phyloP scores from a whole-genome alignment of 2,888 invertebrate species.

The Drosophila ezoana region DNA sequence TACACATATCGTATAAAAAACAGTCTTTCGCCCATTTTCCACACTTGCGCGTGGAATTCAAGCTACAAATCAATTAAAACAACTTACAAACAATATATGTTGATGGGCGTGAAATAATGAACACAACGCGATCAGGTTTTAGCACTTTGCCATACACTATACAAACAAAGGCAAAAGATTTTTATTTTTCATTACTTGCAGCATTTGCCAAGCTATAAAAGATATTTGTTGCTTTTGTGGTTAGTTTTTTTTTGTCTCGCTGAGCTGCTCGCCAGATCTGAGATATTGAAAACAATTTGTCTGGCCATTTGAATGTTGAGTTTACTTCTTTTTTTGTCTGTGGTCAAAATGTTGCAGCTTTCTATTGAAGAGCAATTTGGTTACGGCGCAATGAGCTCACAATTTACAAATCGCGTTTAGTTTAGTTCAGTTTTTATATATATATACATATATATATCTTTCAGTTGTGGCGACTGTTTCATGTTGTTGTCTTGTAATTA shows the following conservation, averaged over 20 bases:
- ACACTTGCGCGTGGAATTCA: neutral
- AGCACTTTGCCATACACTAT: neutral
- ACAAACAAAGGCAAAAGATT: neutral
- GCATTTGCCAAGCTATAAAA: slow-evolving; percentile 17
- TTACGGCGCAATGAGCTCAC: slow-evolving; percentile 70
- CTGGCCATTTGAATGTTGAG: slow-evolving; percentile 37
- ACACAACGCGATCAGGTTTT: slow-evolving; percentile 1
- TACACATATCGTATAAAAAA: too few species aligned
- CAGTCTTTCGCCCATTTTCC: neutral
- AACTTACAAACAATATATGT: slow-evolving; percentile 1
- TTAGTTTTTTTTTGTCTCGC: neutral
- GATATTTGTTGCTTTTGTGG: slow-evolving; percentile 12
- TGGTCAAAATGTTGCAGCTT: slow-evolving; percentile 46
- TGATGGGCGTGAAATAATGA: slow-evolving; percentile 6
- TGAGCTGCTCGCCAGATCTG: slow-evolving; percentile 4
- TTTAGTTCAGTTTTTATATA: slow-evolving; percentile 12
- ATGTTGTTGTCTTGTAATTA: slow-evolving; percentile 65
- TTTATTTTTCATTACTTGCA: neutral
- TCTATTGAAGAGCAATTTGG: slow-evolving; percentile 55
- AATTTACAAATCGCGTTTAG: slow-evolving; percentile 33
- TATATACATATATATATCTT: neutral
- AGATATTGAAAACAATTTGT: slow-evolving; percentile 40
- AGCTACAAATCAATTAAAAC: slow-evolving; percentile 14
- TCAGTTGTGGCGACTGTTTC: slow-evolving; percentile 22
- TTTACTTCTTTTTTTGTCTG: slow-evolving; percentile 17